Conservation (phyloP, 2,797 vertebrate genomes). For the Heterohyrax brucei region DNA sequence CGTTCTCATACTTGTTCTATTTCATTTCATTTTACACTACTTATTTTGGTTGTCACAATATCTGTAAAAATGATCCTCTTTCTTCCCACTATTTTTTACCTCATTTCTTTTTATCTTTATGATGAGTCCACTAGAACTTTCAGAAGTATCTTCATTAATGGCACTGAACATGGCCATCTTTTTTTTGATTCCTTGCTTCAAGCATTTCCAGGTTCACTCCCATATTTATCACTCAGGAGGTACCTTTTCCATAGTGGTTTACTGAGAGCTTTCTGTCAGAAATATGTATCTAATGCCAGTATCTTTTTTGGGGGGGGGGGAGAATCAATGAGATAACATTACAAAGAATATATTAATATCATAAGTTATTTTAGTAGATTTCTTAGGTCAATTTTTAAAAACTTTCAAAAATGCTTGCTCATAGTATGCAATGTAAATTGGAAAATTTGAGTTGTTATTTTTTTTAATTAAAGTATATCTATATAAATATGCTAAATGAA, state of each 20-base stretch:
- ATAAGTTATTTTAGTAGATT: not conserved
- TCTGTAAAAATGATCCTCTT: not conserved
- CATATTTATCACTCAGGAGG: not conserved
- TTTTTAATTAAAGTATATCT: constrained; percentile 7
- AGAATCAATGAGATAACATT: not conserved
- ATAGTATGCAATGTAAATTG: not conserved
- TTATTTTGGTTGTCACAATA: not conserved
- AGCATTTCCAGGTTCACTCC: not conserved
- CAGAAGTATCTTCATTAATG: not conserved
- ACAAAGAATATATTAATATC: not conserved
- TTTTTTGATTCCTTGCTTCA: not conserved
- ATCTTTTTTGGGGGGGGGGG: too few species aligned
- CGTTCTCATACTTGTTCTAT: not conserved
- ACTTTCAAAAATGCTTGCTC: constrained; percentile 27
- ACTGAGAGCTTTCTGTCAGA: not conserved
- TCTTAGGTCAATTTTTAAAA: not conserved
- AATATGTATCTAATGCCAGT: not conserved
- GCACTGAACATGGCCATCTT: too few species aligned
- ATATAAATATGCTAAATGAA: not conserved
- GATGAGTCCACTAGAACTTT: not conserved
- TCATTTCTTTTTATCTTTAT: not conserved
- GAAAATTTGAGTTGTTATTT: not conserved
- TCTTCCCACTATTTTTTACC: not conserved
- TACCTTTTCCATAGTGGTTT: not conserved
- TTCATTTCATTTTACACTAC: not conserved